phyloP scores from a whole-genome alignment of 2,797 vertebrate genomes.

The Phrynocephalus guinanensis region DNA sequence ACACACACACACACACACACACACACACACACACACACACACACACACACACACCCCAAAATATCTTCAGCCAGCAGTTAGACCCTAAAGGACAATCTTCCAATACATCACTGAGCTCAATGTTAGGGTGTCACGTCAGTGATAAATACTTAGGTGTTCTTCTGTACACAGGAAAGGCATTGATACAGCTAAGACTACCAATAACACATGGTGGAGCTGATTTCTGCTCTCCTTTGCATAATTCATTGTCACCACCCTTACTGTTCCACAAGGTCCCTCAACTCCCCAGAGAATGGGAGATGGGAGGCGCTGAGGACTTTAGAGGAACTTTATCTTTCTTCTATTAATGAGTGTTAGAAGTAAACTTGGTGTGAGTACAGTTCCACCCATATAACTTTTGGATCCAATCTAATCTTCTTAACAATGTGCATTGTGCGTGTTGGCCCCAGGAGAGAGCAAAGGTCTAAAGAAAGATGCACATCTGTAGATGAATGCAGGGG shows the following conservation, averaged over 20 bases:
- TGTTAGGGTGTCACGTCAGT: not conserved
- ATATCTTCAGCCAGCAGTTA: not conserved
- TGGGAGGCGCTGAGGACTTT: not conserved
- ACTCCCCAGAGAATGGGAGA: not conserved
- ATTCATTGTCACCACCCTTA: not conserved
- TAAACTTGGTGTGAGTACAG: not conserved
- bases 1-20: not conserved
- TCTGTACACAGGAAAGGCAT: not conserved
- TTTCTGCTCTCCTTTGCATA: not conserved
- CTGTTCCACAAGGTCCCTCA: too few species aligned
- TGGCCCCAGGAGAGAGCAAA: not conserved
- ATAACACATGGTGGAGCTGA: not conserved
- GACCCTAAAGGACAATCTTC: not conserved
- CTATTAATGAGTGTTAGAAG: not conserved
- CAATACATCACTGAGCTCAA: not conserved
- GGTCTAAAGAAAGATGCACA: not conserved
- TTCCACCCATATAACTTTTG: not conserved
- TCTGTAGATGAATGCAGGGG: not conserved
- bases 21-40: too few species aligned
- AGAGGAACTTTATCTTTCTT: not conserved
- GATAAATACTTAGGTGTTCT: not conserved
- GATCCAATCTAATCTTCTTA: too few species aligned
- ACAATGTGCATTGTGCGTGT: not conserved
- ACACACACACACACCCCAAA: not conserved
- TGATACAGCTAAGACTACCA: not conserved